phyloP scores from a whole-genome alignment of 2,113 vertebrate genomes.

The Planiliza haematocheilus region DNA sequence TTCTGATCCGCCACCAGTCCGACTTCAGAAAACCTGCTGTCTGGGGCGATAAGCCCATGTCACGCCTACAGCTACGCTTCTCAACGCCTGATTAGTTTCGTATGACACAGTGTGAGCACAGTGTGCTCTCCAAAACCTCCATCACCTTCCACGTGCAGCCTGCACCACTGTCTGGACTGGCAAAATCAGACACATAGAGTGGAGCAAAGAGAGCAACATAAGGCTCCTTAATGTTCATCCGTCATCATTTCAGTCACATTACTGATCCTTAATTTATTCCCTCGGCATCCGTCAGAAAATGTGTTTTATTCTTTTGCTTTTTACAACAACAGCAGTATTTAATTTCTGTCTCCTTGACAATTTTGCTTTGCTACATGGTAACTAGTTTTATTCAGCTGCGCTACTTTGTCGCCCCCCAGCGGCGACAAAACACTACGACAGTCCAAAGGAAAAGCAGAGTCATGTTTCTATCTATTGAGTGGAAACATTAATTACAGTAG shows the following conservation, averaged over 20 bases:
- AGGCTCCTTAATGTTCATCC: neutral
- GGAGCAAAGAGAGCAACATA: neutral
- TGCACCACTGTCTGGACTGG: slow-evolving; percentile 31
- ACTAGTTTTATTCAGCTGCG: neutral
- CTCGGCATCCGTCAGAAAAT: neutral
- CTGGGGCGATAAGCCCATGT: neutral
- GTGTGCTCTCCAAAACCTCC: neutral
- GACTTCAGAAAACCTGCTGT: slow-evolving; percentile 23
- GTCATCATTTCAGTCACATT: slow-evolving; percentile 21
- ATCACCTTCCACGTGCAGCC: slow-evolving; percentile 6
- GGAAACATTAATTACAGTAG: no score
- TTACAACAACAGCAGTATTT: neutral
- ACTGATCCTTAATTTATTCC: neutral
- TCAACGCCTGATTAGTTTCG: neutral
- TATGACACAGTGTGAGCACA: slow-evolving; percentile 4
- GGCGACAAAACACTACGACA: neutral
- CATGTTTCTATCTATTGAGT: no score
- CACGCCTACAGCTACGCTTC: neutral
- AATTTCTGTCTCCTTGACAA: neutral
- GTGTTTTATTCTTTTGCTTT: neutral
- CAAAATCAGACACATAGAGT: neutral
- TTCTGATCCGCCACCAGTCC: slow-evolving; percentile 19
- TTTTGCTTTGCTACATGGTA: neutral
- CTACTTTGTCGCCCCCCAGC: slow-evolving; percentile 51
- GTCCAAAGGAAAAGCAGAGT: slow-evolving; percentile 16